Evolutionary conservation across 2,113 vertebrate genomes (phyloP).

Genomic region (Gallinago paraguaiae): DNA sequence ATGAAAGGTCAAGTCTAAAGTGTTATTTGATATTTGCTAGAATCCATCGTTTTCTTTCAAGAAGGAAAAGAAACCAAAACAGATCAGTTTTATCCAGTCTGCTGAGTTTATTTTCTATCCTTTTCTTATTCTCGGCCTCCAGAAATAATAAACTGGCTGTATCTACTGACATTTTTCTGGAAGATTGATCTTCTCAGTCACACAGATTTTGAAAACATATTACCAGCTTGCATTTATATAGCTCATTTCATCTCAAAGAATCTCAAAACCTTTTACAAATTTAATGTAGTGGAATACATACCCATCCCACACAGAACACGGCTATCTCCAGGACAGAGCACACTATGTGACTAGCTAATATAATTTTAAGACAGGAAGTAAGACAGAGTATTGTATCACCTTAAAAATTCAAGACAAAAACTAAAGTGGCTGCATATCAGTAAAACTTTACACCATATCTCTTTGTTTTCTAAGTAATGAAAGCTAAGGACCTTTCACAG

Average conservation of each 20-base stretch:
- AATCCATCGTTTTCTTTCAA: not conserved
- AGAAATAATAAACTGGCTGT: conserved; percentile 51
- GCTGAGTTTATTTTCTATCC: conserved; percentile 47
- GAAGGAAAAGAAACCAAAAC: not conserved
- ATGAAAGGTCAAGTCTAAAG: conserved; percentile 34
- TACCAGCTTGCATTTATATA: conserved; percentile 54
- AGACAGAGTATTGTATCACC: not conserved
- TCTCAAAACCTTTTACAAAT: conserved; percentile 15
- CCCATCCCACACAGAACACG: not conserved
- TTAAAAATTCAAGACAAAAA: not conserved
- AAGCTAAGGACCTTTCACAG: not conserved
- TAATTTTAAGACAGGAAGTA: not conserved
- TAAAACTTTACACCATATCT: not conserved
- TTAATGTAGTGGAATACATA: conserved; percentile 5
- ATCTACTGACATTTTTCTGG: conserved; percentile 55
- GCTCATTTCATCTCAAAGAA: conserved; percentile 44
- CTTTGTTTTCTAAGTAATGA: not conserved
- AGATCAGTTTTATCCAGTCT: conserved; percentile 35
- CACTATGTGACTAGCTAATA: not conserved
- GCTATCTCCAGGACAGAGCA: not conserved
- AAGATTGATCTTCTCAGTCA: conserved; percentile 51
- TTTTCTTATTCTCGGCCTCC: not conserved
- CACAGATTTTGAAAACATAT: conserved; percentile 41
- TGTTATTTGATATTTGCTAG: conserved; percentile 12
- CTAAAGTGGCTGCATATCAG: not conserved